A percentile compares a stretch with the other conserved stretches of the same genome.
Evolutionary conservation across 1,140 invertebrate species (phyloP).

Genomic region (Metaphire vulgaris): DNA sequence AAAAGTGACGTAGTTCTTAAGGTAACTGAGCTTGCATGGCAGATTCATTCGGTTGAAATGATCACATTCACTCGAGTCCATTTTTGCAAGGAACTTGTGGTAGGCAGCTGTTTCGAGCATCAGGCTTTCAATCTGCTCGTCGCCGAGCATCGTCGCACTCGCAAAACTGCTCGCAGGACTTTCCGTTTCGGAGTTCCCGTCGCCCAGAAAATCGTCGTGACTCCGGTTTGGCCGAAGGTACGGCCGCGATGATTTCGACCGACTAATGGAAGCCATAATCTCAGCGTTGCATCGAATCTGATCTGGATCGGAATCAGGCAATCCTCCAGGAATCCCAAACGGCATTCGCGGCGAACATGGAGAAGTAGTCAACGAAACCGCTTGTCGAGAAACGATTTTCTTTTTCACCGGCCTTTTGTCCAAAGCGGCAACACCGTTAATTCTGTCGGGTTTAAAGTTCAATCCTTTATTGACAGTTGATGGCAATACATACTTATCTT

Average conservation of each 20-base stretch:
- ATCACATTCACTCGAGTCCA: slow-evolving; percentile 25
- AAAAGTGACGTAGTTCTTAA: slow-evolving; percentile 35
- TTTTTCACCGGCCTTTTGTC: neutral
- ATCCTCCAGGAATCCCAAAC: neutral
- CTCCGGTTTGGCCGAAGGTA: slow-evolving; percentile 47
- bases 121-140: slow-evolving; percentile 71
- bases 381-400: neutral
- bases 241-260: neutral
- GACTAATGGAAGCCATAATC: neutral
- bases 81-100: slow-evolving; percentile 18
- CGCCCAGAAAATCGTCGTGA: slow-evolving; percentile 39
- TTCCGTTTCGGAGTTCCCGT: slow-evolving; percentile 67
- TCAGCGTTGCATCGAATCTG: neutral
- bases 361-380: neutral
- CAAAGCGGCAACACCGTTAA: neutral
- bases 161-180: slow-evolving; percentile 66
- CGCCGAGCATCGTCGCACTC: slow-evolving; percentile 63
- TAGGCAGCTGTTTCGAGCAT: slow-evolving; percentile 62
- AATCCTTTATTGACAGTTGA: no score
- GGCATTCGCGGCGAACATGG: neutral
- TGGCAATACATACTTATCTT: no score
- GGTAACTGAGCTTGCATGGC: slow-evolving; percentile 40
- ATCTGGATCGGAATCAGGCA: neutral
- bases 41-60: slow-evolving; percentile 39
- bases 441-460: no score